A percentile compares a stretch with the other conserved stretches of the same genome.
Evolutionary conservation across 1,140 invertebrate genomes (phyloP).

Genomic region (Monomorium pharaonis): DNA sequence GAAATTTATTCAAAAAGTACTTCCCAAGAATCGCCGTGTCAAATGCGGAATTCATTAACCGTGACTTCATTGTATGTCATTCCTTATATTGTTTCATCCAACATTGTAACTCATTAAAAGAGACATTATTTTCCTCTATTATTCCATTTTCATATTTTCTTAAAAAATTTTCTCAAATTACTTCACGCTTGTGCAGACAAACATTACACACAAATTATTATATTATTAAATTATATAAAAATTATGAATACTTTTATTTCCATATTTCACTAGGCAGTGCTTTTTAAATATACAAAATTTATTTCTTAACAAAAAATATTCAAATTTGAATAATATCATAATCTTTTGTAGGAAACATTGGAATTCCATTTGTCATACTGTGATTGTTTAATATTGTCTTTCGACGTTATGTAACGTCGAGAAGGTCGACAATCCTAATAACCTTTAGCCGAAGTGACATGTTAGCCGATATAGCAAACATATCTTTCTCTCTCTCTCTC

Average conservation of each 20-base stretch:
- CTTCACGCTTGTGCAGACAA: neutral
- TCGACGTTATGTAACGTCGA: neutral
- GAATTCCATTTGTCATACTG: neutral
- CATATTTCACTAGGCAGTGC: no score
- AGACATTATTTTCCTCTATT: neutral
- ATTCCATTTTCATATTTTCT: neutral
- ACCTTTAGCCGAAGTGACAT: conserved; percentile 14
- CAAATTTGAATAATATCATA: neutral
- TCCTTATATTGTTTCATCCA: neutral
- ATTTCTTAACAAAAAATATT: neutral
- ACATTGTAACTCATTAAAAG: neutral
- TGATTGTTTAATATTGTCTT: neutral
- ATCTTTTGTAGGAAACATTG: neutral
- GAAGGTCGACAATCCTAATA: conserved; percentile 10
- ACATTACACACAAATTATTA: neutral
- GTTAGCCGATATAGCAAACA: conserved; percentile 44
- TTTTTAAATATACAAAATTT: neutral
- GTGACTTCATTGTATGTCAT: neutral
- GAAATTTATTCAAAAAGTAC: conserved; percentile 53
- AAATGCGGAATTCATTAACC: conserved; percentile 23
- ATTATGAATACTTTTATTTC: no score
- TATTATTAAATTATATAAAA: neutral
- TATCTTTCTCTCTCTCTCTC: neutral
- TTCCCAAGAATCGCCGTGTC: conserved; percentile 11
- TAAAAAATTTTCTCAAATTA: neutral